A percentile compares a stretch with the other conserved stretches of the same genome.
Conservation (phyloP, 2,888 invertebrate genomes). For the Phlogophora meticulosa region DNA sequence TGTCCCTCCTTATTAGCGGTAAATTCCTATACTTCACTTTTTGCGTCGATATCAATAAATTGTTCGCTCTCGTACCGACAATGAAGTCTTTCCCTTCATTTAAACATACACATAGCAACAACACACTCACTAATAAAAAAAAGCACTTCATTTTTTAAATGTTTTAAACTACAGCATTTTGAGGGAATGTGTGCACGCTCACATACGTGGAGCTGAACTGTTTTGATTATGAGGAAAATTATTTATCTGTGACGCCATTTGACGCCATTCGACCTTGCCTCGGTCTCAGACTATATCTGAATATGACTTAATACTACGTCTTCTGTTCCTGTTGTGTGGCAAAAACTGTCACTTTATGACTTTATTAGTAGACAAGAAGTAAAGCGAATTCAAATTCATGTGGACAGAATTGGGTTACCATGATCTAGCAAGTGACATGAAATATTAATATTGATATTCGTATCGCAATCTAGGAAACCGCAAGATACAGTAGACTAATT, state of each 20-base stretch:
- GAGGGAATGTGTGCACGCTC: constrained; percentile 71
- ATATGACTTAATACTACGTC: constrained; percentile 60
- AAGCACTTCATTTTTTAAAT: constrained; percentile 76
- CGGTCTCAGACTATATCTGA: constrained; percentile 62
- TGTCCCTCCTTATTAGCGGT: constrained; percentile 80
- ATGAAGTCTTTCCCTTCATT: constrained; percentile 82
- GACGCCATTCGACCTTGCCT: constrained; percentile 75
- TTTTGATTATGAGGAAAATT: constrained; percentile 73
- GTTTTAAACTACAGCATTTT: constrained; percentile 65
- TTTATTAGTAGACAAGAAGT: constrained; percentile 28
- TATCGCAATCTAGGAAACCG: constrained; percentile 19
- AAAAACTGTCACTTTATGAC: constrained; percentile 21
- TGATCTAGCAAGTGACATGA: constrained; percentile 27
- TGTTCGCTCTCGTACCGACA: constrained; percentile 81
- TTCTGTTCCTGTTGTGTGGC: constrained; percentile 35
- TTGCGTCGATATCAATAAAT: constrained; percentile 83
- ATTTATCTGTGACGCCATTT: constrained; percentile 72
- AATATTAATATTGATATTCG: constrained; percentile 44
- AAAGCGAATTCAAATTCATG: constrained; percentile 33
- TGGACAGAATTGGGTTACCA: constrained; percentile 30
- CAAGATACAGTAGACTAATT: constrained; percentile 23
- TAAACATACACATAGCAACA: constrained; percentile 73
- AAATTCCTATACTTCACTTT: constrained; percentile 78
- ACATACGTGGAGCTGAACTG: constrained; percentile 62
- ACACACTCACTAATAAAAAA: constrained; percentile 72